phyloP scores from a whole-genome alignment of 2,797 vertebrate genomes.

The Argya squamiceps region DNA sequence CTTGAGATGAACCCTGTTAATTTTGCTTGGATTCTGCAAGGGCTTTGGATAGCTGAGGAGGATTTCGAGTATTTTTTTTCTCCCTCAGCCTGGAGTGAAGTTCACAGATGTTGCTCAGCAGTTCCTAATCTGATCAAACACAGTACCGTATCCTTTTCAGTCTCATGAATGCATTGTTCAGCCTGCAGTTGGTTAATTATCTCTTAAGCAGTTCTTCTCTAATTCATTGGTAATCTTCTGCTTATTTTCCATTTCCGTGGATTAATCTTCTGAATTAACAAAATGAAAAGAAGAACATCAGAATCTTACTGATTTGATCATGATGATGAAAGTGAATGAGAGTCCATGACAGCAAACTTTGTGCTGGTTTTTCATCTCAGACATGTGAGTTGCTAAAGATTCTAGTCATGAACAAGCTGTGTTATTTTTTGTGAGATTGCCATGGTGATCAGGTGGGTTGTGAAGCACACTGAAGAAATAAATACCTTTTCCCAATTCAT shows the following conservation, averaged over 20 bases:
- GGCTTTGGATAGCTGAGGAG: not conserved
- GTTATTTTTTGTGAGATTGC: not conserved
- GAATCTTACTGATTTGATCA: not conserved
- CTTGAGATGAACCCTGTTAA: not conserved
- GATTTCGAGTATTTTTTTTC: accelerated
- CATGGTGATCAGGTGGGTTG: constrained; percentile 12
- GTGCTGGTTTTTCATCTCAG: not conserved
- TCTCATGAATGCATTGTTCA: not conserved
- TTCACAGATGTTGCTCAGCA: constrained; percentile 24
- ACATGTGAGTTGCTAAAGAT: not conserved
- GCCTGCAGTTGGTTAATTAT: constrained; percentile 1
- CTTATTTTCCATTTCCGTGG: not conserved
- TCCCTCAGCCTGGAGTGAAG: not conserved
- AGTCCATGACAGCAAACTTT: not conserved
- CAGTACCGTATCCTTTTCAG: not conserved
- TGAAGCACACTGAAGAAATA: not conserved
- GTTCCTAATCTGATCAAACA: not conserved
- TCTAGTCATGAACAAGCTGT: not conserved
- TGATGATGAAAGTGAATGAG: not conserved
- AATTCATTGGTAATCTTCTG: not conserved
- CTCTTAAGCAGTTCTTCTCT: not conserved
- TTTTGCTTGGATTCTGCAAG: not conserved
- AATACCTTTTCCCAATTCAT: not conserved
- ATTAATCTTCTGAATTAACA: not conserved
- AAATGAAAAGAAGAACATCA: not conserved